These are phyloP conservation scores for Pandion haliaetus DNA, from an alignment of 2,113 vertebrate genomes.

Conservation along the genomic window DNA sequence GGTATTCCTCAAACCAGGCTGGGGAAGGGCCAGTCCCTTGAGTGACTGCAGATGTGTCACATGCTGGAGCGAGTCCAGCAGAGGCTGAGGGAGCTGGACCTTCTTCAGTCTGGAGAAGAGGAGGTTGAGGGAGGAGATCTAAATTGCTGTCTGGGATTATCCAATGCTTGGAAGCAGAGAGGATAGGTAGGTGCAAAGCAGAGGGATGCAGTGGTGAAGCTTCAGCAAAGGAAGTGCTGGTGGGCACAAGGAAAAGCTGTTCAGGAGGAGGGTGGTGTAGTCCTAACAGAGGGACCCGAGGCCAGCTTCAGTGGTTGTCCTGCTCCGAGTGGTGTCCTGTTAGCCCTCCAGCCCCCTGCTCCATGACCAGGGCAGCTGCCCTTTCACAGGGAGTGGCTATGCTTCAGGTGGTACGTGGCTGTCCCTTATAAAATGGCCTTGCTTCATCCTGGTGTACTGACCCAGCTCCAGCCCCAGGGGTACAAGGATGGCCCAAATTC, in stretches of 20 bases:
- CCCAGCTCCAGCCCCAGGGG: background rate
- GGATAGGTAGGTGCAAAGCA: too few species aligned
- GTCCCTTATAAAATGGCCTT: background rate
- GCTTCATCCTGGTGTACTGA: background rate
- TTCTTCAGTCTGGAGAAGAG: background rate
- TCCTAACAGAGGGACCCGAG: background rate
- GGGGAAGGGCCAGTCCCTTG: background rate
- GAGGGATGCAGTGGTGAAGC: background rate
- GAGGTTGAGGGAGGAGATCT: background rate
- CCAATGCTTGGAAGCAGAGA: background rate
- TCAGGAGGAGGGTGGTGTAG: background rate
- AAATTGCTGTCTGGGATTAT: background rate
- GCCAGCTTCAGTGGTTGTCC: background rate
- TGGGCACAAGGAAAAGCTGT: background rate
- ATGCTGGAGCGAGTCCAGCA: fast-evolving
- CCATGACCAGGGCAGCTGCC: fast-evolving
- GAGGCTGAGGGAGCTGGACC: background rate
- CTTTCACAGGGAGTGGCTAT: background rate
- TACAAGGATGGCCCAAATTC: background rate
- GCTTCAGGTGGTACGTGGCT: background rate
- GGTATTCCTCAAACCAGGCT: background rate
- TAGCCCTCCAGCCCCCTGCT: too few species aligned
- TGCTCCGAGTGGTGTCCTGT: fast-evolving
- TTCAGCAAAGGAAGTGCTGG: background rate
- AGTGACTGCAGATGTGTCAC: background rate